These are phyloP conservation scores for Littorina saxatilis DNA, from an alignment of 1,140 invertebrate genomes.

Conservation along the genomic window DNA sequence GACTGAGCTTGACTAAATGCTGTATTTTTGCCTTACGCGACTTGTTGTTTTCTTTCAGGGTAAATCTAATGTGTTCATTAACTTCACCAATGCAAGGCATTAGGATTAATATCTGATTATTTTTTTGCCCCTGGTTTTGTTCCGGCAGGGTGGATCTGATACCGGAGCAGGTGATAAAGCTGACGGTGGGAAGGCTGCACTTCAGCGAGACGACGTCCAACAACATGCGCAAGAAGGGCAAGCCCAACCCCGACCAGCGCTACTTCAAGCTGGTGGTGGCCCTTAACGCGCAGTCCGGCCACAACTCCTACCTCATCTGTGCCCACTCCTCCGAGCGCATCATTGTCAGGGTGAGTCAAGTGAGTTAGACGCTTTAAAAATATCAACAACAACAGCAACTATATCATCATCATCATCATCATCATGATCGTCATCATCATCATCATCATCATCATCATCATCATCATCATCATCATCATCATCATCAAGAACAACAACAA, in stretches of 20 bases:
- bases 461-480: not conserved
- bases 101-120: too few relatives aligned
- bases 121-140: too few relatives aligned
- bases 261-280: constrained; percentile 95
- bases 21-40: too few relatives aligned
- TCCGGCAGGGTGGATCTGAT: constrained; percentile 82
- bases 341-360: constrained; percentile 89
- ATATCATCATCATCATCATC: constrained; percentile 18
- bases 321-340: constrained; percentile 96
- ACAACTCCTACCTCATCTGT: constrained; percentile 77
- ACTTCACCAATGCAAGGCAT: too few relatives aligned
- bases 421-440: not conserved
- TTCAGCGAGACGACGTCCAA: constrained; percentile 99
- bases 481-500: not conserved
- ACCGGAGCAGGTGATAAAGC: constrained; percentile 77
- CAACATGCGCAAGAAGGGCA: constrained; percentile 99
- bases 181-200: constrained; percentile 96
- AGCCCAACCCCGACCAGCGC: constrained; percentile 98
- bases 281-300: constrained; percentile 91
- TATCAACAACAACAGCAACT: too few relatives aligned
- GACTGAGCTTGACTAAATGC: too few relatives aligned
- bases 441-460: constrained; percentile 20
- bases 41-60: too few relatives aligned
- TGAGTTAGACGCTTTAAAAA: too few relatives aligned
- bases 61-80: too few relatives aligned